Base-by-base conservation (phyloP, 2,113 vertebrate genomes). In the Alexandromys fortis region DNA sequence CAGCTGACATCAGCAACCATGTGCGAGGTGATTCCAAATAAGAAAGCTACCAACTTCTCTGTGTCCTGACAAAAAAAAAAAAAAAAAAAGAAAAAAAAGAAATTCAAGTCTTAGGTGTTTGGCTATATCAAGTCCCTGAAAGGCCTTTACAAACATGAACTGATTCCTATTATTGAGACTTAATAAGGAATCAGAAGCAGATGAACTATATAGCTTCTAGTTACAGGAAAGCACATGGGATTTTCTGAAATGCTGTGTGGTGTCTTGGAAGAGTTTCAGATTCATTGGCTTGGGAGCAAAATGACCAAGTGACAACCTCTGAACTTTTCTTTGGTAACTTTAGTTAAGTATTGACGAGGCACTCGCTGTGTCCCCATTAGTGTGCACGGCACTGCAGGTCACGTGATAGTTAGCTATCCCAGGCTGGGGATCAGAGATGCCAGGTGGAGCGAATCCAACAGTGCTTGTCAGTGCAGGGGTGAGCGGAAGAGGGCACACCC, bases 1-100 rank as follows among this genome's bases (percentile, higher is more conserved):
- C 99, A 99, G 96, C 97, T 99, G 85, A 99, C 85, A n/a, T 99
- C 99, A 35, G 98, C 98, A 86, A 98, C 98, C 98, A 99, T 98
- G 94, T 99, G 99, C 0, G 99, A 99, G 2, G 98, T 97, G 91
- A 99, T 92, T 83, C 99, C 99, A 83, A 99, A 98, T 47, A 99
- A 77, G 97, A 99, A 99, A 79, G 99, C 99, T 49, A 99, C 98
- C 96, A 99, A 75, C 76, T 99, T 99, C 97, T 99, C 98, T 38
- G 98, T 98, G 97, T 98, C 98, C 98, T 99, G 93, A 33, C 97
- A 28, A 93, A 94, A 2, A 97, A 97, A 96, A 42, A 49, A 8
- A 97, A 93, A 63, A 97, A 96, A 42, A 49, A n/a, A n/a, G n/a
- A 93, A 94, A 2, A 97, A 97, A 96, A 42, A 49, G 14, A 97